Conservation (phyloP, 2,113 vertebrate genomes). For the Edolisoma coerulescens region DNA sequence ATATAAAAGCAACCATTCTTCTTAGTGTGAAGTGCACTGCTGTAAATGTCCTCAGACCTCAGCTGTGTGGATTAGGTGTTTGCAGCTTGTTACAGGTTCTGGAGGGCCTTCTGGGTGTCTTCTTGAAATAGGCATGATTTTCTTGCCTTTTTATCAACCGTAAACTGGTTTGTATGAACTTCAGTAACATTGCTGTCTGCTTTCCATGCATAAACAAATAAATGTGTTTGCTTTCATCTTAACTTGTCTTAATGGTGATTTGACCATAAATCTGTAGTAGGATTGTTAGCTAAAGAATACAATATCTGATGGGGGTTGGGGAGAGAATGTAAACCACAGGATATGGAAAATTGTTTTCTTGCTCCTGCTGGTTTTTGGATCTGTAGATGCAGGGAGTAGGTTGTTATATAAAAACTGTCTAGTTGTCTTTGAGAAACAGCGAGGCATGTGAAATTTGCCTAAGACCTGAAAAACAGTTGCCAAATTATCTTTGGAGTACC, state of each 20-base stretch:
- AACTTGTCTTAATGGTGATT: neutral
- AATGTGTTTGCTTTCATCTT: neutral
- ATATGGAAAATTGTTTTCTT: neutral
- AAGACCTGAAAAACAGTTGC: neutral
- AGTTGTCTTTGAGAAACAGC: neutral
- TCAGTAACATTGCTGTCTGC: neutral
- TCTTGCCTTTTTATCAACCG: neutral
- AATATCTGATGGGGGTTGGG: neutral
- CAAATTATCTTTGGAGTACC: neutral
- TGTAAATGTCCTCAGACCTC: neutral
- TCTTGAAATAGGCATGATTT: neutral
- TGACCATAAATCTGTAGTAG: neutral
- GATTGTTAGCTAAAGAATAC: neutral
- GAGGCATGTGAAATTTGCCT: neutral
- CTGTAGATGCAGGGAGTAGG: neutral
- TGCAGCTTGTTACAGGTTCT: neutral
- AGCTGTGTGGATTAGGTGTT: neutral
- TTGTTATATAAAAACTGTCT: neutral
- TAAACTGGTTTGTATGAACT: neutral
- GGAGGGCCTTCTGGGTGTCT: neutral
- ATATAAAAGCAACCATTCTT: neutral
- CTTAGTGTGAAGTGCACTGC: neutral
- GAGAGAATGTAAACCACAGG: neutral
- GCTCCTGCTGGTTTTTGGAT: neutral
- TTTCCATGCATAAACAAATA: neutral